A percentile compares a stretch with the other conserved stretches of the same genome.
Evolutionary conservation across 2,888 invertebrate genomes (phyloP).

Genomic region (Theretra japonica): DNA sequence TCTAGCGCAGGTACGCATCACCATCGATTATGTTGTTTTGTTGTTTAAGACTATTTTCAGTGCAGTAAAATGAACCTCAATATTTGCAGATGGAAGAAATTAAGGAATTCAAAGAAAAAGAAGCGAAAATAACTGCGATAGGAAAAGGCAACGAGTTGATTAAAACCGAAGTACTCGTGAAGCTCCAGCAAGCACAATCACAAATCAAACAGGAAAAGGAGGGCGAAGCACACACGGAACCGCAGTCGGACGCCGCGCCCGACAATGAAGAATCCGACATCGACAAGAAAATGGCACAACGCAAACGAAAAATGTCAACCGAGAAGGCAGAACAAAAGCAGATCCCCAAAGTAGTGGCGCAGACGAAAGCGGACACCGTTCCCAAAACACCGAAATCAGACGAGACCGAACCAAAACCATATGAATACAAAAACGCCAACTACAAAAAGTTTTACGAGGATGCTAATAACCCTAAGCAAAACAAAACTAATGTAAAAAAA

Average conservation of each 20-base stretch:
- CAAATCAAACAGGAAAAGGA: slow-evolving; percentile 49
- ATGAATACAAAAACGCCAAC: slow-evolving; percentile 61
- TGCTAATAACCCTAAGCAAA: slow-evolving; percentile 57
- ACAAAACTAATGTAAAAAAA: slow-evolving; percentile 60
- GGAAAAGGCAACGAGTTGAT: slow-evolving; percentile 65
- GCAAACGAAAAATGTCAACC: slow-evolving; percentile 58
- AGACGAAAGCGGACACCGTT: slow-evolving; percentile 41
- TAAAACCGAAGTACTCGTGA: slow-evolving; percentile 60
- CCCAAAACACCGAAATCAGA: slow-evolving; percentile 42
- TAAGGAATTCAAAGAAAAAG: slow-evolving; percentile 64
- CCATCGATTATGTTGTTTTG: slow-evolving; percentile 32
- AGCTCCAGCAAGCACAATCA: slow-evolving; percentile 57
- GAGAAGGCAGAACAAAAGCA: slow-evolving; percentile 47
- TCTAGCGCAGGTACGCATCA: slow-evolving; percentile 60
- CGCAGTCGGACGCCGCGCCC: slow-evolving; percentile 15
- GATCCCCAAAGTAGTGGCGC: slow-evolving; percentile 35
- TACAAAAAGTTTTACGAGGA: slow-evolving; percentile 67
- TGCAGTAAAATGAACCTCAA: slow-evolving; percentile 5
- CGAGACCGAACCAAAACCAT: slow-evolving; percentile 48
- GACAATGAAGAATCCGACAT: slow-evolving; percentile 35
- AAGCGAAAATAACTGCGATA: slow-evolving; percentile 67
- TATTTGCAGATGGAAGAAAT: slow-evolving; percentile 64
- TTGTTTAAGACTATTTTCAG: slow-evolving; percentile 33
- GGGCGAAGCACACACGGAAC: slow-evolving; percentile 26
- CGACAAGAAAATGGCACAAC: slow-evolving; percentile 47